Evolutionary conservation across 1,140 invertebrate genomes (phyloP).

Genomic region (Drosophila tani): DNA sequence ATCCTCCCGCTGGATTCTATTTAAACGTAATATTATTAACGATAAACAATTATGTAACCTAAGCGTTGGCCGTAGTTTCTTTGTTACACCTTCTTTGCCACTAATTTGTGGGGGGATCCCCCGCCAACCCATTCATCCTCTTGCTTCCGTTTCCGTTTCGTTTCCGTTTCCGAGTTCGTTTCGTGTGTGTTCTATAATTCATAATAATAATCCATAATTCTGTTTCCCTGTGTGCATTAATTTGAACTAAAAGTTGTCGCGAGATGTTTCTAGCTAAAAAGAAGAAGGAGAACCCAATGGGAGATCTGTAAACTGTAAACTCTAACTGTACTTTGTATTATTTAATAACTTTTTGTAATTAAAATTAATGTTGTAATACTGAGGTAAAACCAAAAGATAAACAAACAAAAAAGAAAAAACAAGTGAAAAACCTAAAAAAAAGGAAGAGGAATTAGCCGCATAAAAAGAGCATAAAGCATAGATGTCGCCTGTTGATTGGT

Average conservation of each 20-base stretch:
- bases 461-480: conserved; percentile 59
- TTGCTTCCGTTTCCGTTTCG: conserved; percentile 53
- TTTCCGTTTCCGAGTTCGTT: conserved; percentile 42
- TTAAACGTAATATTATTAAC: conserved; percentile 81
- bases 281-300: conserved; percentile 46
- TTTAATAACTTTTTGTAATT: conserved; percentile 67
- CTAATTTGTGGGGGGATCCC: conserved; percentile 29
- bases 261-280: conserved; percentile 48
- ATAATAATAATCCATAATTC: conserved; percentile 51
- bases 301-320: conserved; percentile 50
- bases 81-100: conserved; percentile 67
- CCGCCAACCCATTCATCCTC: conserved; percentile 27
- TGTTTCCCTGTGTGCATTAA: conserved; percentile 77
- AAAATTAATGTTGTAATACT: conserved; percentile 83
- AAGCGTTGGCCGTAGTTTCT: conserved; percentile 63
- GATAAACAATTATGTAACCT: conserved; percentile 78
- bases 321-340: conserved; percentile 66
- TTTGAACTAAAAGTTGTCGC: conserved; percentile 78
- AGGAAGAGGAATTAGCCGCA: conserved; percentile 49
- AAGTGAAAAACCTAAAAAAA: conserved; percentile 27
- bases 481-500: conserved; percentile 51
- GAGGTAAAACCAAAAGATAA: conserved; percentile 67
- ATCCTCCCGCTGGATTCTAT: conserved; percentile 44
- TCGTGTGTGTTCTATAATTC: conserved; percentile 57
- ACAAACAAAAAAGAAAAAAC: conserved; percentile 11